phyloP scores from a whole-genome alignment of 2,797 vertebrate genomes.

The Myripristis jacobus region DNA sequence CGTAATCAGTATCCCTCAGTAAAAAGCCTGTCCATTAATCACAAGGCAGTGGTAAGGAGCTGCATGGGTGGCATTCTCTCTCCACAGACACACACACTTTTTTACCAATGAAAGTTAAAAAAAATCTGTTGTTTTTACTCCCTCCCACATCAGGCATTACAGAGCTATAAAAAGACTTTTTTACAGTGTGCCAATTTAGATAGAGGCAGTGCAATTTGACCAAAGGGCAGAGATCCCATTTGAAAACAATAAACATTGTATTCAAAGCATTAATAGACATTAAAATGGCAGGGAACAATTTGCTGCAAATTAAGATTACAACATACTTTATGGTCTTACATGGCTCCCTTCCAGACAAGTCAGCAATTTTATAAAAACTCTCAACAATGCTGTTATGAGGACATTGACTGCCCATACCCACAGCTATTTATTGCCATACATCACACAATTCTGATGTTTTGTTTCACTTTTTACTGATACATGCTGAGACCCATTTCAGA shows the following conservation, averaged over 20 bases:
- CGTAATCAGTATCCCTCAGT: slow-evolving; percentile 83
- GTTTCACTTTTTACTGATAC: slow-evolving; percentile 62
- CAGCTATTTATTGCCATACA: slow-evolving; percentile 52
- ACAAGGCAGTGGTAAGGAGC: slow-evolving; percentile 77
- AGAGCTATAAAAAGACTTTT: slow-evolving; percentile 75
- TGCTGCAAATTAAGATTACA: slow-evolving; percentile 77
- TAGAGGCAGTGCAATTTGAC: slow-evolving; percentile 60
- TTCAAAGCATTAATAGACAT: slow-evolving; percentile 74
- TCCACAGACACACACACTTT: slow-evolving; percentile 52
- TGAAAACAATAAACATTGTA: slow-evolving; percentile 77
- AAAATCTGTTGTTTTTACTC: slow-evolving; percentile 74
- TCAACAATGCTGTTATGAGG: slow-evolving; percentile 74
- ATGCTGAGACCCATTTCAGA: slow-evolving; percentile 41
- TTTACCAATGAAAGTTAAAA: slow-evolving; percentile 64
- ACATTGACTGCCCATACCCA: slow-evolving; percentile 35
- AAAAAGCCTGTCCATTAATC: slow-evolving; percentile 84
- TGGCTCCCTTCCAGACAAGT: slow-evolving; percentile 68
- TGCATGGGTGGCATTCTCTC: slow-evolving; percentile 84
- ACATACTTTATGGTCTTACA: slow-evolving; percentile 67
- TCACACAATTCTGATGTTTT: slow-evolving; percentile 45
- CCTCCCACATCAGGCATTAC: slow-evolving; percentile 76
- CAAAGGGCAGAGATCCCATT: slow-evolving; percentile 66
- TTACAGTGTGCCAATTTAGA: slow-evolving; percentile 68
- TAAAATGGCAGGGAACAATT: slow-evolving; percentile 73
- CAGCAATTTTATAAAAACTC: slow-evolving; percentile 58